Conservation (phyloP, 1,140 invertebrate genomes). For the Calosoma granatense region DNA sequence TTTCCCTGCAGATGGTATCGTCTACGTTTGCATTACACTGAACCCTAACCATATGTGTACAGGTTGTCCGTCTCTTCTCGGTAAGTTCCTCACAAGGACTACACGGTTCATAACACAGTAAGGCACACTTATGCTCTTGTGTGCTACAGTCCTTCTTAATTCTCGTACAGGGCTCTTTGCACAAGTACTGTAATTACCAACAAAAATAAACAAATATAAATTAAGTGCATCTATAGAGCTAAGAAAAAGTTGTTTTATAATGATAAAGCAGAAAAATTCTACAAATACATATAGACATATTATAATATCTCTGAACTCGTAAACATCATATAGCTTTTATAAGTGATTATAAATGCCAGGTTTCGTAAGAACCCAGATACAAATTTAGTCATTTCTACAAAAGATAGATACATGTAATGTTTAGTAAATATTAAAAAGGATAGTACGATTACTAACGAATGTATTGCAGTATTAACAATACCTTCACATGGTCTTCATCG, state of each 20-base stretch:
- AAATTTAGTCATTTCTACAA: too few species aligned
- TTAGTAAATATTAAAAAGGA: not conserved
- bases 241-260: not conserved
- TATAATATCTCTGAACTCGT: too few species aligned
- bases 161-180: slow-evolving; percentile 32
- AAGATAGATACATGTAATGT: not conserved
- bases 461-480: slow-evolving; percentile 8
- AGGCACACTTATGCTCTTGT: slow-evolving; percentile 33
- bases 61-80: slow-evolving; percentile 29
- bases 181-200: slow-evolving; percentile 30
- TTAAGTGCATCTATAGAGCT: not conserved
- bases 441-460: not conserved
- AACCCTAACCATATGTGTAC: slow-evolving; percentile 29
- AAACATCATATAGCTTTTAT: not conserved
- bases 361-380: slow-evolving; percentile 4
- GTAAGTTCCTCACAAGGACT: slow-evolving; percentile 32
- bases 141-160: slow-evolving; percentile 30
- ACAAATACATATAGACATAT: too few species aligned
- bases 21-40: slow-evolving; percentile 28
- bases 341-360: not conserved
- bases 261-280: too few species aligned
- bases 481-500: slow-evolving; percentile 31
- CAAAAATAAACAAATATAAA: not conserved
- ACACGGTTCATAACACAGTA: slow-evolving; percentile 36
- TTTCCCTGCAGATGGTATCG: slow-evolving; percentile 25